Evolutionary conservation across 2,797 vertebrate genomes (phyloP), one percentile per base, ranked within the genome.

Genomic region (Danio aesculapii): DNA sequence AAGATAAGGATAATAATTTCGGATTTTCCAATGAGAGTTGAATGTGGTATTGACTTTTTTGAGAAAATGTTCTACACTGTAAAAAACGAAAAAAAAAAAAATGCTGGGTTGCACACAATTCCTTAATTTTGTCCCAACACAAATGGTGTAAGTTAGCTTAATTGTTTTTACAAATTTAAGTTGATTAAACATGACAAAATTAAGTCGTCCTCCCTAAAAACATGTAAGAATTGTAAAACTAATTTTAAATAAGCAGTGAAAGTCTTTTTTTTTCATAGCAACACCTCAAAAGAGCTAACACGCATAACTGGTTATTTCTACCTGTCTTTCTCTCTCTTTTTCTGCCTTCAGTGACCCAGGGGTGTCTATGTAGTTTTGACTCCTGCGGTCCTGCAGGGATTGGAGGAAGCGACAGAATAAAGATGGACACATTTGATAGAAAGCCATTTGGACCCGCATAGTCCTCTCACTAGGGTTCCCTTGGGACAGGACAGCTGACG

Each of bases 391-490:
- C 43, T 67, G 57, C 13, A 77, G 63, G 63, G 64, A 39, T 55
- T 68, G 64, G 53, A 58, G 19, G 63, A 69, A 69, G 64, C 59
- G 46, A 47, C 76, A 50, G 76, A 69, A 78, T 69, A 59, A 47
- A 59, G 66, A 78, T 69, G 52, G 66, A 78, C 21, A 78, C 11
- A 50, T 77, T 50, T 39, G 53, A 78, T 59, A 50, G 44, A 78
- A 69, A 69, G 44, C 57, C 55, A 78, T 69, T 78, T 78, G 12
- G 55, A 61, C 44, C 55, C 8, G 21, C 30, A 69, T 69, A 21
- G 7, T 69, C 55, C 49, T 69, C 63, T 59, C 44, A 78, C 21
- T 14, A 78, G 17, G 21, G 44, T 44, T 69, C 55, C 44, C 11
- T 12, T 49, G 46, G 67, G 55, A 50, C 66, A 21, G 68, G 63